Percentiles rank a stretch among this genome's conserved stretches.
phyloP scores from a whole-genome alignment of 1,140 invertebrate species.

The Pachyrhynchus sulphureomaculatus region DNA sequence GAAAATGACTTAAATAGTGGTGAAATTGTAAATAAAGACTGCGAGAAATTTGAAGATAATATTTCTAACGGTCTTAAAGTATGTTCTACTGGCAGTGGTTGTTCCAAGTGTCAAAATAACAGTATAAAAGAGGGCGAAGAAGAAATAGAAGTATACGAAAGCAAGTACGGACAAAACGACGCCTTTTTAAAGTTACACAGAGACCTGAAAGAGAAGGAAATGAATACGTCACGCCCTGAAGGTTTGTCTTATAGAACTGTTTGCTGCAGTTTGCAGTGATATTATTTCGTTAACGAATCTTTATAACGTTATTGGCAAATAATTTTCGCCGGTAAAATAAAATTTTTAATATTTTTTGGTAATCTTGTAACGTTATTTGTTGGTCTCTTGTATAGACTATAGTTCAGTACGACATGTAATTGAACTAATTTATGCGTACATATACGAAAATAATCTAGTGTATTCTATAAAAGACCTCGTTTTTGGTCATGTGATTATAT shows the following conservation, averaged over 20 bases:
- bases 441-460: neutral
- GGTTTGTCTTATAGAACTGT: slow-evolving; percentile 46
- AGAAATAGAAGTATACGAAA: slow-evolving; percentile 45
- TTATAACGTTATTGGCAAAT: neutral
- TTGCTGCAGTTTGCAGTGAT: slow-evolving; percentile 49
- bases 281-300: neutral
- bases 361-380: too few species aligned
- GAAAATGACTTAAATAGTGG: slow-evolving; percentile 31
- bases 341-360: too few species aligned
- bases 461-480: slow-evolving; percentile 5
- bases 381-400: too few species aligned
- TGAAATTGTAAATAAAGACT: slow-evolving; percentile 22
- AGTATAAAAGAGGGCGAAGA: slow-evolving; percentile 38
- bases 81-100: slow-evolving; percentile 5
- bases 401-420: too few species aligned
- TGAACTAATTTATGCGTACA: too few species aligned
- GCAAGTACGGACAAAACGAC: slow-evolving; percentile 46
- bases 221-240: slow-evolving; percentile 24
- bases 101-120: slow-evolving; percentile 12
- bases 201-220: slow-evolving; percentile 37
- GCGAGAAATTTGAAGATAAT: slow-evolving; percentile 11
- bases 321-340: too few species aligned
- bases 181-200: slow-evolving; percentile 41
- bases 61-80: neutral
- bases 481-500: slow-evolving; percentile 4